Conservation (phyloP, 2,797 vertebrate species). For the Anguilla marmorata region DNA sequence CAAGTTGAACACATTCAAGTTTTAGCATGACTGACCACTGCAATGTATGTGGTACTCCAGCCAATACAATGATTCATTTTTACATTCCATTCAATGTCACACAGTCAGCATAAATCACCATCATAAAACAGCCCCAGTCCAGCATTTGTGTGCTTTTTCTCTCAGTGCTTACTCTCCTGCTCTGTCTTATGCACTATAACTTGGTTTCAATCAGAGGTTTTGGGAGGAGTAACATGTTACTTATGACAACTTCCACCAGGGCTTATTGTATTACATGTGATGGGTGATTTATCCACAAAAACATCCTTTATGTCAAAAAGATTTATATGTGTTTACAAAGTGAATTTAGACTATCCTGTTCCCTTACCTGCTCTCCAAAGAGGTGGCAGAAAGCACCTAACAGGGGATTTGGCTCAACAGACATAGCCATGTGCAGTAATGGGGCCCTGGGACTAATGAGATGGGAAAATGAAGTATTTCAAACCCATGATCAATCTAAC, state of each 20-base stretch:
- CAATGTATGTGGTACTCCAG: neutral
- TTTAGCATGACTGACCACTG: conserved; percentile 4
- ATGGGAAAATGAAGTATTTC: conserved; percentile 7
- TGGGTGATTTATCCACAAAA: conserved; percentile 33
- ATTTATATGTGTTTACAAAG: conserved; percentile 46
- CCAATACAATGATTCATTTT: neutral
- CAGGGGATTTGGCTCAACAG: conserved; percentile 15
- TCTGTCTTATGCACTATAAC: neutral
- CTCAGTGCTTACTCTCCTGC: neutral
- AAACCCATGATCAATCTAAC: neutral
- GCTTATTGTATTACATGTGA: neutral
- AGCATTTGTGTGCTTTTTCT: neutral
- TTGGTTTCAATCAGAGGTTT: conserved; percentile 18
- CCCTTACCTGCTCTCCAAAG: conserved; percentile 26
- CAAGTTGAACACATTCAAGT: neutral
- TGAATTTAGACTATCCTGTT: conserved; percentile 18
- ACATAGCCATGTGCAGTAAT: neutral
- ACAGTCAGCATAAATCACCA: conserved; percentile 18
- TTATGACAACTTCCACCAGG: neutral
- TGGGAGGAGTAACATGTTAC: neutral
- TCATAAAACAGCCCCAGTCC: conserved; percentile 1
- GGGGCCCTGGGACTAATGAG: neutral
- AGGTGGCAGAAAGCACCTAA: conserved; percentile 1
- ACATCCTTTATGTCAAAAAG: conserved; percentile 40
- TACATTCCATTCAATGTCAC: neutral